Percentiles rank a stretch among this genome's conserved stretches.
Evolutionary conservation across 1,140 invertebrate species (phyloP).

Genomic region (Micrasema longulum): DNA sequence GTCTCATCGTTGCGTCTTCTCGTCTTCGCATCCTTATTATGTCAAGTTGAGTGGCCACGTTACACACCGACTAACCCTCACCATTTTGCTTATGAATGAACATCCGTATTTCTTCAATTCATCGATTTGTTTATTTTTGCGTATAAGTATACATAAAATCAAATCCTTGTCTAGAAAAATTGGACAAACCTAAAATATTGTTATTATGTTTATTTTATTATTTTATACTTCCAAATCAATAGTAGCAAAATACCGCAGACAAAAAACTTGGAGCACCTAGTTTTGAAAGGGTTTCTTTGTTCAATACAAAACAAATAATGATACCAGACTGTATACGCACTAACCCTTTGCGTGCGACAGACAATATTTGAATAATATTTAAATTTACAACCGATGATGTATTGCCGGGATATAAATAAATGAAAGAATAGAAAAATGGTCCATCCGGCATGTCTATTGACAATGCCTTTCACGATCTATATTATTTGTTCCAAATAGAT

Average conservation of each 20-base stretch:
- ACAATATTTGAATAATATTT: slow-evolving; percentile 52
- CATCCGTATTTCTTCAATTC: too few relatives aligned
- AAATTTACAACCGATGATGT: slow-evolving; percentile 52
- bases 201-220: too few relatives aligned
- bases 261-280: background rate
- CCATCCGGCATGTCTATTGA: slow-evolving; percentile 48
- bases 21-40: too few relatives aligned
- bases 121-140: too few relatives aligned
- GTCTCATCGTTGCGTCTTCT: too few relatives aligned
- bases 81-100: too few relatives aligned
- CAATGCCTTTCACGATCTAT: slow-evolving; percentile 51
- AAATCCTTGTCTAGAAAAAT: too few relatives aligned
- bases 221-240: too few relatives aligned
- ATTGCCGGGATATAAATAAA: slow-evolving; percentile 48
- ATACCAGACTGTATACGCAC: slow-evolving; percentile 5
- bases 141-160: too few relatives aligned
- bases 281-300: slow-evolving; percentile 33
- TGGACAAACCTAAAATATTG: too few relatives aligned
- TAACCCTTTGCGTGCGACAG: slow-evolving; percentile 44
- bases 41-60: too few relatives aligned
- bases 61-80: too few relatives aligned
- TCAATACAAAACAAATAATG: slow-evolving; percentile 26
- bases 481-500: slow-evolving; percentile 44
- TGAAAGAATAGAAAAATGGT: slow-evolving; percentile 32
- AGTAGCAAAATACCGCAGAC: background rate